Evolutionary conservation across 1,140 invertebrate species (phyloP), one percentile per base, ranked within the genome.

Genomic region (Drosophila insularis): DNA sequence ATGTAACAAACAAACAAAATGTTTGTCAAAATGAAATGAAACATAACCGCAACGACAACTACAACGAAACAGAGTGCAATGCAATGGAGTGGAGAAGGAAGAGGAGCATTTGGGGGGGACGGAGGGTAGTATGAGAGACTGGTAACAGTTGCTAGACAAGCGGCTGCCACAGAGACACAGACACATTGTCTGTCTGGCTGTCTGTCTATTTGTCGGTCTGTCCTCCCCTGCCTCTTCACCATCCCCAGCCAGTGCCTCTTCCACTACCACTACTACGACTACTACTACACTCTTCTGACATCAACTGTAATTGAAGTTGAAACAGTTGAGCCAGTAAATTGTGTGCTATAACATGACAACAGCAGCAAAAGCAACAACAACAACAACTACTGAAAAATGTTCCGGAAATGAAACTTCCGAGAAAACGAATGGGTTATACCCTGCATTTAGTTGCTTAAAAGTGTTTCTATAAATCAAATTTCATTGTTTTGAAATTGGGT

Each of bases 281-380:
- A 27, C 35, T 37, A 10, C 32, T 23, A 10, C 55, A 58, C 55
- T 21, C 43, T 68, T 59, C 40, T 50, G 63, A 62, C 72, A 74
- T 61, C 74, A 77, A 61, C 61, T 64, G 74, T 70, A 77, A 76
- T 76, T 76, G 74, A 74, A 74, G 74, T 74, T 76, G 73, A 76
- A 74, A 76, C 73, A 76, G 74, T 75, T 75, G 72, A 70, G 66
- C 55, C 74, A 77, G 74, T 77, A 77, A 75, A 75, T 75, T 77
- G 61, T 77, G 61, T 75, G 72, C 73, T 50, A 76, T 63, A 59
- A 75, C 66, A 69, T 60, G 73, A 56, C 71, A 63, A 60, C 65
- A 56, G 59, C 56, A 71, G 54, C 72, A 74, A 56, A 6, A 54
- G 23, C 46, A 64, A 32, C 8, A 31, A 11, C 54, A 70, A 59